These are phyloP conservation scores for Ernsta delagoae DNA, from an alignment of 2,888 invertebrate species.

Conservation along the genomic window DNA sequence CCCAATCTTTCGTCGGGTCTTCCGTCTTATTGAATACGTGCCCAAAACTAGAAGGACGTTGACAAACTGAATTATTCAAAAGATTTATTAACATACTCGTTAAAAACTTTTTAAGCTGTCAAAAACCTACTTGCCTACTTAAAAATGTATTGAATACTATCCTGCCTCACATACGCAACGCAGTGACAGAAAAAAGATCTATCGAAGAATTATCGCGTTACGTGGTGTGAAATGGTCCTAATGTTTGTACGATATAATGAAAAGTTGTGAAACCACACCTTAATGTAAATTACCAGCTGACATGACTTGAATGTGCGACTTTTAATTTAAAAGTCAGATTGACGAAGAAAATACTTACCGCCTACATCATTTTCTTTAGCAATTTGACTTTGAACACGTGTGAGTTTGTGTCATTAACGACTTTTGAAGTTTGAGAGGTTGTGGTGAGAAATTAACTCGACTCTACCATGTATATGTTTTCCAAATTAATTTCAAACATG, in stretches of 20 bases:
- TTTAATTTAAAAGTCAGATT: slow-evolving; percentile 4
- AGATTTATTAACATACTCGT: no score
- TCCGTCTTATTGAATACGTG: no score
- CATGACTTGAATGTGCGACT: slow-evolving; percentile 13
- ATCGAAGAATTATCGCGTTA: no score
- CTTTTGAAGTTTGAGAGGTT: not conserved
- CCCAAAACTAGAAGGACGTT: no score
- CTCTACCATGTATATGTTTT: not conserved
- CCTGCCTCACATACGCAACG: no score
- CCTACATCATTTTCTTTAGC: not conserved
- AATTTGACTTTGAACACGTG: not conserved
- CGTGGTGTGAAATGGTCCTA: not conserved
- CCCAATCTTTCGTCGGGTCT: no score
- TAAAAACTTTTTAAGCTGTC: no score
- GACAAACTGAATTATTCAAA: no score
- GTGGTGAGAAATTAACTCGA: not conserved
- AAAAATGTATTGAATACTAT: no score
- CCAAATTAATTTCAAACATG: not conserved
- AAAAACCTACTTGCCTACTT: no score
- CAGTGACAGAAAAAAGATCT: no score
- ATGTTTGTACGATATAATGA: slow-evolving; percentile 30
- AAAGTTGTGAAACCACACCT: slow-evolving; percentile 20
- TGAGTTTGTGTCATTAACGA: slow-evolving; percentile 3
- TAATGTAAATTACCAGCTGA: slow-evolving; percentile 28
- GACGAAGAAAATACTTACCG: not conserved